Evolutionary conservation across 2,113 vertebrate species (phyloP).

Genomic region (Excalfactoria chinensis): DNA sequence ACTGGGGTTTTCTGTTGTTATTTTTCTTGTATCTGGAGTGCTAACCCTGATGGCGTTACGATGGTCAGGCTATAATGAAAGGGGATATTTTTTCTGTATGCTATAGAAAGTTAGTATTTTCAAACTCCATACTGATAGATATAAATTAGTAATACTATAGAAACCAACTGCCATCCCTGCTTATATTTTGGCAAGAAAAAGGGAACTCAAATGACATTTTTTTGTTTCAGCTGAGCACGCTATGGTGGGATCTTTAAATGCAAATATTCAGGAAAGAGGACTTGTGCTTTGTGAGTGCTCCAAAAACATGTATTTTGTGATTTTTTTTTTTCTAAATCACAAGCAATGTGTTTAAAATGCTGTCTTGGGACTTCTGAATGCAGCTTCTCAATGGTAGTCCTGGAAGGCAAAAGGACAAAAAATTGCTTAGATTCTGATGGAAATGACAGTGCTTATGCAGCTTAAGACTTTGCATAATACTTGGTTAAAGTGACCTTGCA

Average conservation of each 20-base stretch:
- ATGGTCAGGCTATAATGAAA: neutral
- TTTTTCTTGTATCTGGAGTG: neutral
- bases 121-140: conserved; percentile 26
- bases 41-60: neutral
- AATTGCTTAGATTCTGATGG: conserved; percentile 19
- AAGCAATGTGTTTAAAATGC: conserved; percentile 4
- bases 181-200: conserved; percentile 22
- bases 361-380: neutral
- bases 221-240: neutral
- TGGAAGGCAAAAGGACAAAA: conserved; percentile 11
- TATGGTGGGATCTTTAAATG: neutral
- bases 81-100: neutral
- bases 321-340: neutral
- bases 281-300: neutral
- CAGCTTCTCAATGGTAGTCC: neutral
- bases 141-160: conserved; percentile 10
- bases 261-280: neutral
- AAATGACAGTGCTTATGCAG: neutral
- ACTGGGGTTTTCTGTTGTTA: neutral
- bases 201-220: neutral
- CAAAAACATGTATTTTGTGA: neutral
- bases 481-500: conserved; percentile 9
- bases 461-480: neutral
- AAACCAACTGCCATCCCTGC: neutral
- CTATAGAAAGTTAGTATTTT: conserved; percentile 8